Conservation (phyloP, 2,113 vertebrate genomes). For the Trinectes maculatus region DNA sequence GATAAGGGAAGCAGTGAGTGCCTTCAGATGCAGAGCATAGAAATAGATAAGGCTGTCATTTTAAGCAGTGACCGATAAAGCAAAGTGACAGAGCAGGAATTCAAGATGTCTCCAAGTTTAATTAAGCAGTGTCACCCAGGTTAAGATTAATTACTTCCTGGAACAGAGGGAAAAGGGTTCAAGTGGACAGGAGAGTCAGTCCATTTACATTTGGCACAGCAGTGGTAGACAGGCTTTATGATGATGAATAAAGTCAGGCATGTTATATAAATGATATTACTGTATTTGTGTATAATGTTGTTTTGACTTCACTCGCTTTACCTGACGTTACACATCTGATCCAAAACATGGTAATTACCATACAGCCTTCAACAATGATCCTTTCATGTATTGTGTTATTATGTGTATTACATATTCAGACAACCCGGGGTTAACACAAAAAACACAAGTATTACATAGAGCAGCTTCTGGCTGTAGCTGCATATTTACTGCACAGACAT, state of each 20-base stretch:
- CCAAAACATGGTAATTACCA: too few relatives aligned
- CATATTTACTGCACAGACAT: background rate
- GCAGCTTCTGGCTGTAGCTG: background rate
- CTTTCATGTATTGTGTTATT: too few relatives aligned
- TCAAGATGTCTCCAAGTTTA: conserved; percentile 70
- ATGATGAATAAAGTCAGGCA: conserved; percentile 9
- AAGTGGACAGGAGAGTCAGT: conserved; percentile 36
- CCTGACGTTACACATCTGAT: too few relatives aligned
- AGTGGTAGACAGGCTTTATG: background rate
- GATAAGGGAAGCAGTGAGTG: conserved; percentile 9
- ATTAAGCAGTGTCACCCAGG: conserved; percentile 65
- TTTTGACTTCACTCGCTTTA: too few relatives aligned
- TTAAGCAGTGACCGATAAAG: conserved; percentile 54
- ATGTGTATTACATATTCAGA: too few relatives aligned
- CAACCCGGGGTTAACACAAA: too few relatives aligned
- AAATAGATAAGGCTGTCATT: conserved; percentile 41
- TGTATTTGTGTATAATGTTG: too few relatives aligned
- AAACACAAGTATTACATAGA: too few relatives aligned
- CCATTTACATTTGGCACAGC: conserved; percentile 37
- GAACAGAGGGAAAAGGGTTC: conserved; percentile 24
- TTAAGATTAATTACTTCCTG: conserved; percentile 65
- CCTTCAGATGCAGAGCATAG: conserved; percentile 22
- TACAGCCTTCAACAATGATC: too few relatives aligned
- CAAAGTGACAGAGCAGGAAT: conserved; percentile 36
- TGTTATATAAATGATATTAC: conserved; percentile 12